Conservation (phyloP, 2,797 vertebrate genomes). For the Sebastiscus tertius region DNA sequence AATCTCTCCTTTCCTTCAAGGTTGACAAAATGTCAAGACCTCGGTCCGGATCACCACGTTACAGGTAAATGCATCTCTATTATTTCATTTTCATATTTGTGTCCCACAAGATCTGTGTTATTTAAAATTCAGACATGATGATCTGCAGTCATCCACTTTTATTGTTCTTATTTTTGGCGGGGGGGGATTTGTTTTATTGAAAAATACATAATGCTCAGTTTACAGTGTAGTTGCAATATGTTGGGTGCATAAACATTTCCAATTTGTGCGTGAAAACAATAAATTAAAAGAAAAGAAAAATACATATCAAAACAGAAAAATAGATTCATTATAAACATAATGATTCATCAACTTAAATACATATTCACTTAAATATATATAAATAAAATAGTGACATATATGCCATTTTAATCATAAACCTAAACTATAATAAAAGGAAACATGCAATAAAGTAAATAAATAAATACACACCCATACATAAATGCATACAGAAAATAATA, state of each 20-base stretch:
- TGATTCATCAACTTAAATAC: no score
- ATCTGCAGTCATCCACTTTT: neutral
- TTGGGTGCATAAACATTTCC: neutral
- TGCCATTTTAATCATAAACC: neutral
- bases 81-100: neutral
- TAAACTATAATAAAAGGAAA: no score
- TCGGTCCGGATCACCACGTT: constrained; percentile 71
- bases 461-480: neutral
- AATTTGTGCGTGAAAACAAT: neutral
- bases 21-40: constrained; percentile 78
- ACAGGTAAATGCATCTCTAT: constrained; percentile 65
- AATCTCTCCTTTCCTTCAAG: constrained; percentile 49
- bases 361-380: neutral
- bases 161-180: no score
- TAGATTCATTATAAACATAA: no score
- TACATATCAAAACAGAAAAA: neutral
- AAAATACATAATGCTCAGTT: neutral
- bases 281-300: no score
- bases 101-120: neutral
- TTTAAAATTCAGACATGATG: neutral
- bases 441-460: no score
- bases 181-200: neutral
- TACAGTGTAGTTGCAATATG: neutral
- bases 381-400: neutral
- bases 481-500: neutral